These are phyloP conservation scores for Tenthredo amoena DNA, from an alignment of 2,888 invertebrate genomes.

Conservation along the genomic window DNA sequence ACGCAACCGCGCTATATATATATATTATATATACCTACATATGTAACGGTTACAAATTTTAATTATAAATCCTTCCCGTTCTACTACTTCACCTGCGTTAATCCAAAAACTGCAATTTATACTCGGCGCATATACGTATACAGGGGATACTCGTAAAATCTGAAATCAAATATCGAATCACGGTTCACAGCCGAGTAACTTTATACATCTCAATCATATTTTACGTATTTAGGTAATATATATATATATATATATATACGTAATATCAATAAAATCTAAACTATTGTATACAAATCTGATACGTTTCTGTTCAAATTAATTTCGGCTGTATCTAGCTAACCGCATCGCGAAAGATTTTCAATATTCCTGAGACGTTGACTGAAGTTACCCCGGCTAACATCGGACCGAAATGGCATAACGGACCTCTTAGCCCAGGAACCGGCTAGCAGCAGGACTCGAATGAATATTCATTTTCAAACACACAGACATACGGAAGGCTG, in stretches of 20 bases:
- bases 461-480: slow-evolving; percentile 48
- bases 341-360: slow-evolving; percentile 16
- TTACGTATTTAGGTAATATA: background rate
- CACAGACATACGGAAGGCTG: slow-evolving; percentile 47
- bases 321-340: background rate
- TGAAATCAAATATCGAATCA: background rate
- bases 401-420: slow-evolving; percentile 8
- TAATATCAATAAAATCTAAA: background rate
- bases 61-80: slow-evolving; percentile 33
- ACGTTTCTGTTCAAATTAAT: background rate
- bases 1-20: background rate
- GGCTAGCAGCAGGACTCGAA: slow-evolving; percentile 10
- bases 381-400: slow-evolving; percentile 4
- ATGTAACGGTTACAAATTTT: slow-evolving; percentile 8
- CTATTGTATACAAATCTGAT: background rate
- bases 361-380: slow-evolving; percentile 16
- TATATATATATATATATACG: too few relatives aligned
- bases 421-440: slow-evolving; percentile 37
- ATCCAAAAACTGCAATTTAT: slow-evolving; percentile 33
- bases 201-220: background rate
- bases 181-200: background rate
- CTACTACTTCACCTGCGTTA: background rate
- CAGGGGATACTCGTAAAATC: background rate
- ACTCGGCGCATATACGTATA: background rate
- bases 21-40: background rate